Base-by-base conservation (phyloP, 2,888 invertebrate genomes). In the Lasioglossum calceatum region DNA sequence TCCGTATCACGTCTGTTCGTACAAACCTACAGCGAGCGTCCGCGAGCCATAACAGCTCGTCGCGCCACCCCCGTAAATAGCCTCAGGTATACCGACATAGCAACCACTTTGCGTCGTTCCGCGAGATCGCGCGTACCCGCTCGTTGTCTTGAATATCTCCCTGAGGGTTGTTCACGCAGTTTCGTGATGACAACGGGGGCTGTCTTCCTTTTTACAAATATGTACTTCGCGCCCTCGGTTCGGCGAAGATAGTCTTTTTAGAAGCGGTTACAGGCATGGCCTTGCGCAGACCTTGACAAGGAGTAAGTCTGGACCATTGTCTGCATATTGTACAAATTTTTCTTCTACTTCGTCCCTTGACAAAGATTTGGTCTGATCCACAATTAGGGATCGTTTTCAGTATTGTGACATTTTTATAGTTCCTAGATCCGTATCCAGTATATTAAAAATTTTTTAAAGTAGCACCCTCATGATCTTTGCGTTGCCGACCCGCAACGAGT, bases 1-100 rank as follows among this genome's bases (percentile, higher is more conserved):
- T 95, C 95, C 92, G 92, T 93, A 93, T 94, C 95, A 95, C 93
- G 95, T 94, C 93, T 94, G 94, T 93, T 93, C 93, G 90, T 92
- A 92, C 92, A 92, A 93, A 93, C 92, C 93, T 91, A 92, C 91
- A 92, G 85, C 91, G 87, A 87, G 86, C 89, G 91, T 84, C 89
- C 89, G 82, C 91, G 87, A 79, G 86, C 90, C 89, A 82, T 90
- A 91, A 90, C 91, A 92, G 85, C 87, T 83, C 89, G 89, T 85
- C 86, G 73, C 61, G 81, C 88, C 88, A 84, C 82, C 91, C 87
- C 84, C 79, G 91, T 92, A 91, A 92, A 92, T 92, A 91, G 89
- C 86, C 81, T 79, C 86, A 88, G 91, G 91, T 90, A 87, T 74
- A 85, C 72, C 81, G 32, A 73, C 85, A 74, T 72, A 42, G 76